A percentile compares a stretch with the other conserved stretches of the same genome.
Evolutionary conservation across 2,888 invertebrate genomes (phyloP).

Genomic region (Hofmannophila pseudospretella): DNA sequence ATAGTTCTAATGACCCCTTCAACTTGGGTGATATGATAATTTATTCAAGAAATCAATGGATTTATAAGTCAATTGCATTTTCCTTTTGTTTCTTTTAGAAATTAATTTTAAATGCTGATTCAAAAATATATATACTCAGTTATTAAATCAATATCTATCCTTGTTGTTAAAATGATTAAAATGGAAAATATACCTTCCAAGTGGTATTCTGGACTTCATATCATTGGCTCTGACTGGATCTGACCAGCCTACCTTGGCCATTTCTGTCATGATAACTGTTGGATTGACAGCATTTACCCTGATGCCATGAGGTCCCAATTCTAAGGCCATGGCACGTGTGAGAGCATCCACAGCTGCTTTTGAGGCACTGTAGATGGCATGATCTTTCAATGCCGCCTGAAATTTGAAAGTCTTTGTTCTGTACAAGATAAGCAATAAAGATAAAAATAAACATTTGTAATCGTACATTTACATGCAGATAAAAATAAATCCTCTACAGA

Average conservation of each 20-base stretch:
- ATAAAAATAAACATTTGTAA: slow-evolving; percentile 8
- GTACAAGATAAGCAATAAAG: background rate
- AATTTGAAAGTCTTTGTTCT: slow-evolving; percentile 3
- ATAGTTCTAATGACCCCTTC: no score
- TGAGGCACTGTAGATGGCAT: slow-evolving; percentile 89
- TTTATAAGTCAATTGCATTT: no score
- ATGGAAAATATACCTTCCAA: slow-evolving; percentile 82
- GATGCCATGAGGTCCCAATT: slow-evolving; percentile 90
- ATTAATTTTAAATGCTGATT: no score
- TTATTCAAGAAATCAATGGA: no score
- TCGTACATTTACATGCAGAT: background rate
- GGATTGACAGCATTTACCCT: slow-evolving; percentile 96
- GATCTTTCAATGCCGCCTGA: slow-evolving; percentile 84
- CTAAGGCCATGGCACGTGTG: slow-evolving; percentile 90
- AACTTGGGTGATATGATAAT: no score
- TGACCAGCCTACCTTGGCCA: slow-evolving; percentile 93
- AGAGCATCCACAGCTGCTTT: slow-evolving; percentile 94
- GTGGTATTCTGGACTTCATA: slow-evolving; percentile 89
- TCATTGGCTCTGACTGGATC: slow-evolving; percentile 85
- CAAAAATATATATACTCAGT: no score
- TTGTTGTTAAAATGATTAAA: no score
- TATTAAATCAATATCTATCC: no score
- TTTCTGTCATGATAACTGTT: slow-evolving; percentile 94
- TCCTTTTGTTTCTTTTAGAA: no score
- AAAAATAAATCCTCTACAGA: background rate